phyloP scores from a whole-genome alignment of 2,888 invertebrate species.

The Scotopteryx bipunctaria region DNA sequence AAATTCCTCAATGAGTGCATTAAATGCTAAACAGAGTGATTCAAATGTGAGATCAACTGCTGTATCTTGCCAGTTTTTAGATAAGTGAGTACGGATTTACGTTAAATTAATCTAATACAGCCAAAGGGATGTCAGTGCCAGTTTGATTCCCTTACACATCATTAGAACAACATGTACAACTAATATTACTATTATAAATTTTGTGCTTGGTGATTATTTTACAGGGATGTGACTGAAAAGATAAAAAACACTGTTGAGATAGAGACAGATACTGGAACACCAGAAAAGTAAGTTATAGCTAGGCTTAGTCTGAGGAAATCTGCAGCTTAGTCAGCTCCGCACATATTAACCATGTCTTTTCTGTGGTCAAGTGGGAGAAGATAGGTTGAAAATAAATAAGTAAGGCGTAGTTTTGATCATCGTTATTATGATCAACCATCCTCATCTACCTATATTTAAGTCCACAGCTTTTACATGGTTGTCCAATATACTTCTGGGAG shows the following conservation, averaged over 20 bases:
- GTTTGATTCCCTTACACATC: too few species aligned
- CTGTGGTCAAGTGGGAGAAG: too few species aligned
- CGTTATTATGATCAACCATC: too few species aligned
- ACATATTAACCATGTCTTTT: too few species aligned
- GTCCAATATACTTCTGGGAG: too few species aligned
- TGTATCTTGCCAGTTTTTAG: constrained; percentile 43
- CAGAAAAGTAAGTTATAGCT: constrained; percentile 48
- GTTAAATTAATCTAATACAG: too few species aligned
- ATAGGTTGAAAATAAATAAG: too few species aligned
- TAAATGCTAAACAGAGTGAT: constrained; percentile 47
- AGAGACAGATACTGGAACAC: constrained; percentile 30
- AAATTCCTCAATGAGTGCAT: constrained; percentile 50
- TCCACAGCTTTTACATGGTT: not conserved
- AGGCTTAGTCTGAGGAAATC: too few species aligned
- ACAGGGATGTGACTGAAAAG: constrained; percentile 16
- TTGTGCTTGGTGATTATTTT: not conserved
- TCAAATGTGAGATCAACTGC: constrained; percentile 41
- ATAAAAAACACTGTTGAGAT: constrained; percentile 40
- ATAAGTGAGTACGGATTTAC: constrained; percentile 46
- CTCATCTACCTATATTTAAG: too few species aligned
- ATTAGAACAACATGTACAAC: not conserved
- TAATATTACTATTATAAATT: not conserved
- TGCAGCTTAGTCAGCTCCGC: too few species aligned
- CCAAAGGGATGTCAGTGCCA: too few species aligned
- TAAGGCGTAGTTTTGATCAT: too few species aligned